Conservation (phyloP, 2,797 vertebrate species). For the Bucorvus abyssinicus region DNA sequence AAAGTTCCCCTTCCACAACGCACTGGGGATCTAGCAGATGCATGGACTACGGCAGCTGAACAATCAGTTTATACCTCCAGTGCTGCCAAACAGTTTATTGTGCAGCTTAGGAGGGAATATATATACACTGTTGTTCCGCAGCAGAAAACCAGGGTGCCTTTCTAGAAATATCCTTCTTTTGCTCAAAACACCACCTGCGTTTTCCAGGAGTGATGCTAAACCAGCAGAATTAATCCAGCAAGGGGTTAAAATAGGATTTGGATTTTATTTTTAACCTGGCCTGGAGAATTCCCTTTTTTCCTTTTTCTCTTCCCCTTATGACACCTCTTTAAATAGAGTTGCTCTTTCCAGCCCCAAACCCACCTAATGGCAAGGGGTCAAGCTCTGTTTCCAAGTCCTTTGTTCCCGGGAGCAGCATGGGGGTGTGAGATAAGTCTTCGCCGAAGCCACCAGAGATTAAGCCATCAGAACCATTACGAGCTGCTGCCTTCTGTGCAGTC, state of each 20-base stretch:
- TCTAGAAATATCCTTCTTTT: neutral
- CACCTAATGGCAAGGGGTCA: neutral
- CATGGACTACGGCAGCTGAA: rapidly evolving
- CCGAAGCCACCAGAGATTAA: neutral
- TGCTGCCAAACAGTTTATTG: neutral
- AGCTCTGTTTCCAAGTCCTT: neutral
- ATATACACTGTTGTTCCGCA: neutral
- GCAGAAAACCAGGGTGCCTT: neutral
- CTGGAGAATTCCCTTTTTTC: neutral
- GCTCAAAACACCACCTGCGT: neutral
- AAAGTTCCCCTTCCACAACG: neutral
- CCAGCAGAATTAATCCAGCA: neutral
- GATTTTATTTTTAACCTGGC: neutral
- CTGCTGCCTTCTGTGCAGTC: neutral
- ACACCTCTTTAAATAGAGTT: neutral
- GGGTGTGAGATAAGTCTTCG: neutral
- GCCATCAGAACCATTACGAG: constrained; percentile 4
- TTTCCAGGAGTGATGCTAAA: neutral
- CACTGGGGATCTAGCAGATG: neutral
- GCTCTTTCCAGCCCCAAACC: neutral
- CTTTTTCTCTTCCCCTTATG: neutral
- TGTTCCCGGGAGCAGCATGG: neutral
- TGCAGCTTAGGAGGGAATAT: neutral
- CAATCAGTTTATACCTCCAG: neutral
- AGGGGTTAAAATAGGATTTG: neutral